Conservation (phyloP, 2,113 vertebrate species). For the Tyto alba region DNA sequence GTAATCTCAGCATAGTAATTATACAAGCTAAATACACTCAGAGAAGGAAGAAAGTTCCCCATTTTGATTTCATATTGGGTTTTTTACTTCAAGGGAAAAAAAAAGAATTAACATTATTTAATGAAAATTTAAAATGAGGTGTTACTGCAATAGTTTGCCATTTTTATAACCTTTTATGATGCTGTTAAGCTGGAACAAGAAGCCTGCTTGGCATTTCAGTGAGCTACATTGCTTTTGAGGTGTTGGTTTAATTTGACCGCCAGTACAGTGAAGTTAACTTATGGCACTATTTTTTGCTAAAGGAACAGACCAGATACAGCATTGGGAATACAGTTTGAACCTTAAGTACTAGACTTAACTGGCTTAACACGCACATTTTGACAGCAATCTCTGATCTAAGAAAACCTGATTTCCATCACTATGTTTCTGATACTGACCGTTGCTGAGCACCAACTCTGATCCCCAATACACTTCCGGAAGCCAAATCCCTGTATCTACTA, state of each 20-base stretch:
- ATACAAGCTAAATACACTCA: neutral
- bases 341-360: neutral
- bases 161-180: neutral
- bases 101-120: neutral
- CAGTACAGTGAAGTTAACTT: neutral
- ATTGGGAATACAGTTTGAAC: neutral
- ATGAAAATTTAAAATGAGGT: neutral
- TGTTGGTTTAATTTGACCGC: neutral
- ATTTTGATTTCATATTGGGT: neutral
- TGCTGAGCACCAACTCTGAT: neutral
- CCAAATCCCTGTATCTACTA: neutral
- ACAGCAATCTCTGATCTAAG: neutral
- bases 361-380: neutral
- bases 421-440: neutral
- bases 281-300: neutral
- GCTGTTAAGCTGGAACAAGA: neutral
- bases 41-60: neutral
- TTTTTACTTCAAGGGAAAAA: neutral
- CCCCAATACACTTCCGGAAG: neutral
- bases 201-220: neutral
- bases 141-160: neutral
- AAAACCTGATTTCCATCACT: neutral
- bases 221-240: neutral
- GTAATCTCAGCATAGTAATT: neutral
- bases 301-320: neutral